Evolutionary conservation across 2,888 invertebrate species (phyloP), one percentile per base, ranked within the genome.

Genomic region (Pollenia griseotomentosa): DNA sequence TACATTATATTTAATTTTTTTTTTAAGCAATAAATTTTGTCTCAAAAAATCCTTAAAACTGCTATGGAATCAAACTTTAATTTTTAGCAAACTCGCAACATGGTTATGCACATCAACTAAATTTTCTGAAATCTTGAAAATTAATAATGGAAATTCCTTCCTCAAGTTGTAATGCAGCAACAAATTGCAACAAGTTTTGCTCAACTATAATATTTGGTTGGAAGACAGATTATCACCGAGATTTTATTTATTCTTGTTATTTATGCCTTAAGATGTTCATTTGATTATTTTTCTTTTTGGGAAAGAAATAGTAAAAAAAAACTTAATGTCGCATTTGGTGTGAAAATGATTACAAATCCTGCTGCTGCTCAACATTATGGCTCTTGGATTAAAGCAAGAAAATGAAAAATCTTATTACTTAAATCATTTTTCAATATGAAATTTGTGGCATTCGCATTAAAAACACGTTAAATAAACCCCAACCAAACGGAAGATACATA

Each of bases 271-370:
- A 83, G 71, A 81, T 85, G 82, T 57, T 57, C 51, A 78, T 82
- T 86, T 85, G 63, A 73, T 80, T 71, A 46, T 71, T 33, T 53
- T 42, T 19, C 51, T 70, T 51, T 51, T 0, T 19, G 12, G 9
- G 19, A 23, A 11, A 10, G 33, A 16, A n/a, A 71, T 44, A 16
- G 23, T 53, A 16, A 61, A 10, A 2, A 51, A 11, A 44, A 77
- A 82, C 59, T 55, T 75, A 42, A 71, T 83, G 80, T 81, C 75
- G 53, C 71, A 53, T 65, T 51, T 77, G 80, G 86, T 80, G 86
- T 83, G 83, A 83, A 83, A 83, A 83, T 86, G 74, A 83, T 86
- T 83, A 74, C 44, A 83, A 82, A 81, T 81, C 71, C 75, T 81
- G 68, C 46, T 66, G 75, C 23, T 40, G 53, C 40, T 11, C 14